phyloP scores from a whole-genome alignment of 1,140 invertebrate species.

The Liolophura sinensis region DNA sequence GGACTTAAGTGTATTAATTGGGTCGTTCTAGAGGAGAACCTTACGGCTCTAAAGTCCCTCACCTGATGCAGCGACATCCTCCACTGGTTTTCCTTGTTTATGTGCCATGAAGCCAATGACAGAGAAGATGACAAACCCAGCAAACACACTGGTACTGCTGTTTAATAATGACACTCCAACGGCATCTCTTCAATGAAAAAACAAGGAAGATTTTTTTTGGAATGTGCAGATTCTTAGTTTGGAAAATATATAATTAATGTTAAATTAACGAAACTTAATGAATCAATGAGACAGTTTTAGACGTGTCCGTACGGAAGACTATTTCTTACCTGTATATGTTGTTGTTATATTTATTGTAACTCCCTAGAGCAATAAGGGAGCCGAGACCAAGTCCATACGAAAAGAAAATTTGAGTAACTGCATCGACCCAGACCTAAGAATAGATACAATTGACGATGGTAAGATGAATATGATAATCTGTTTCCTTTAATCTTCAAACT shows the following conservation, averaged over 20 bases:
- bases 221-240: not conserved
- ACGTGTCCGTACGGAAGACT: not conserved
- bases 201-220: constrained; percentile 1
- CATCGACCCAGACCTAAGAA: constrained; percentile 84
- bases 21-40: not conserved
- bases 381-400: constrained; percentile 90
- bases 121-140: constrained; percentile 96
- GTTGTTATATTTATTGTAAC: constrained; percentile 91
- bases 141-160: constrained; percentile 95
- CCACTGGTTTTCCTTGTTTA: constrained; percentile 43
- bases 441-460: not conserved
- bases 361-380: constrained; percentile 93
- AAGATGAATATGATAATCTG: too few relatives aligned
- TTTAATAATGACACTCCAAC: constrained; percentile 93
- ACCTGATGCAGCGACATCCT: constrained; percentile 52
- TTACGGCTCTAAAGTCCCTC: not conserved
- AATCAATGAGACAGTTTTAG: too few relatives aligned
- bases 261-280: too few relatives aligned
- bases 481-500: too few relatives aligned
- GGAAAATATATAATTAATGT: too few relatives aligned
- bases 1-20: not conserved
- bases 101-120: constrained; percentile 76
- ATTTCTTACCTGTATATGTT: constrained; percentile 71
- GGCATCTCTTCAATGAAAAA: constrained; percentile 69
- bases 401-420: constrained; percentile 90